phyloP scores from a whole-genome alignment of 2,797 vertebrate species.

The Gouania willdenowi region DNA sequence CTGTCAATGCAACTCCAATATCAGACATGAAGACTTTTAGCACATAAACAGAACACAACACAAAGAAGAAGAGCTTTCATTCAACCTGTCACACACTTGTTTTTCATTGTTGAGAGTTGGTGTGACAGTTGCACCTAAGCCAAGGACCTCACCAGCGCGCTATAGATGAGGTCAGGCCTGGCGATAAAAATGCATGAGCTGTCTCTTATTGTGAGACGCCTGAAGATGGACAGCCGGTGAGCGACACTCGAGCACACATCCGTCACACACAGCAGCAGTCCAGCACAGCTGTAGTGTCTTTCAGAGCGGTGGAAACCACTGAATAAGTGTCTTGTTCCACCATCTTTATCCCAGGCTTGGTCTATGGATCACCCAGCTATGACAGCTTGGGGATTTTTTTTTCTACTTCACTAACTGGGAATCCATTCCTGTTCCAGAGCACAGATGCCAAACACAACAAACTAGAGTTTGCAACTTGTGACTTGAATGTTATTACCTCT shows the following conservation, averaged over 20 bases:
- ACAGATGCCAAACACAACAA: background rate
- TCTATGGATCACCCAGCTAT: slow-evolving; percentile 36
- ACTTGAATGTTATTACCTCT: too few relatives aligned
- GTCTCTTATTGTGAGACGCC: slow-evolving; percentile 24
- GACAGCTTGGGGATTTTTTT: slow-evolving; percentile 25
- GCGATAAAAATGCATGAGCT: slow-evolving; percentile 60
- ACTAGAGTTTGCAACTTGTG: too few relatives aligned
- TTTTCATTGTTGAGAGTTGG: slow-evolving; percentile 30
- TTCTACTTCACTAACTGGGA: slow-evolving; percentile 6
- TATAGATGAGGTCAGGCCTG: slow-evolving; percentile 52
- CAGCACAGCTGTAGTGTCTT: slow-evolving; percentile 33
- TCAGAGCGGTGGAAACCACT: slow-evolving; percentile 35
- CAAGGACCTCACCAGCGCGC: slow-evolving; percentile 29
- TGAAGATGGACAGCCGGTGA: slow-evolving; percentile 54
- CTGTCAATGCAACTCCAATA: slow-evolving; percentile 6
- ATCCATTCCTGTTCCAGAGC: background rate
- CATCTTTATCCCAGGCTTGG: slow-evolving; percentile 38
- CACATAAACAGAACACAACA: too few relatives aligned
- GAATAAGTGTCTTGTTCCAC: slow-evolving; percentile 43
- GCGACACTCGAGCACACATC: slow-evolving; percentile 34
- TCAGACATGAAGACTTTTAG: background rate
- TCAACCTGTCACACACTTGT: background rate
- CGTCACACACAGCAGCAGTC: slow-evolving; percentile 41
- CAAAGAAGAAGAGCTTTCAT: slow-evolving; percentile 1
- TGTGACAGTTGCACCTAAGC: slow-evolving; percentile 32